These are phyloP conservation scores for Drosophila nebulosa DNA, from an alignment of 1,140 invertebrate genomes.

Conservation along the genomic window DNA sequence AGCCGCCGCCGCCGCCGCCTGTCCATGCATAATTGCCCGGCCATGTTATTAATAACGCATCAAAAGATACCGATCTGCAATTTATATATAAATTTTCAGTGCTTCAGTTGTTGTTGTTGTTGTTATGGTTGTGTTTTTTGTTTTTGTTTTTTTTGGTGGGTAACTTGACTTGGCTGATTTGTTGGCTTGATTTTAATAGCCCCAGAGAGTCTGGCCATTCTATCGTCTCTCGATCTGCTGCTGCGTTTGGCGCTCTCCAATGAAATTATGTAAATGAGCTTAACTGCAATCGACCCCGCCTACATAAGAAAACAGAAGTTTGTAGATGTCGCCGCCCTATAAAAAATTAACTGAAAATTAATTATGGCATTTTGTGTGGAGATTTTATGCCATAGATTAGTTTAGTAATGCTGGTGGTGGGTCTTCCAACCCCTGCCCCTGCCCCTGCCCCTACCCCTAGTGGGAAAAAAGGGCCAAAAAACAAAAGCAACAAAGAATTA, in stretches of 20 bases:
- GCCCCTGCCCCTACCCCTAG: too few species aligned
- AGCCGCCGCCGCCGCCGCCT: conserved; percentile 25
- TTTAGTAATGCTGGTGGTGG: background rate
- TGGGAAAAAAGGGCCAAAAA: background rate
- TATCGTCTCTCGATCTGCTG: conserved; percentile 57
- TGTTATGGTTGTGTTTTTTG: too few species aligned
- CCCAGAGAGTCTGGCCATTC: background rate
- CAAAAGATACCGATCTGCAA: conserved; percentile 73
- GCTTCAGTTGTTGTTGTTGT: background rate
- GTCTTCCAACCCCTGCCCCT: background rate
- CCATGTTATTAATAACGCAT: conserved; percentile 68
- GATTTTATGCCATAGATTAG: conserved; percentile 30
- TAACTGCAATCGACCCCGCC: background rate
- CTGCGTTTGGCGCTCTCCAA: conserved; percentile 28
- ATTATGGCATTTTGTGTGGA: conserved; percentile 54
- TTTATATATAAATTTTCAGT: conserved; percentile 26
- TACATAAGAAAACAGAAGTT: conserved; percentile 19
- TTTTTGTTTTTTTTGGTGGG: background rate
- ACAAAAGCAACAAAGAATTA: conserved; percentile 24
- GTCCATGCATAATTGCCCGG: conserved; percentile 12
- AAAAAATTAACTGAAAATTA: conserved; percentile 44
- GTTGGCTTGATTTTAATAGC: conserved; percentile 49
- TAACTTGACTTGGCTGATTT: conserved; percentile 37
- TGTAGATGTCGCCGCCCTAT: conserved; percentile 6
- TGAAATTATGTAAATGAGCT: conserved; percentile 65